Percentiles rank a stretch among this genome's conserved stretches.
phyloP scores from a whole-genome alignment of 2,797 vertebrate species.

The Anguilla pacifica region DNA sequence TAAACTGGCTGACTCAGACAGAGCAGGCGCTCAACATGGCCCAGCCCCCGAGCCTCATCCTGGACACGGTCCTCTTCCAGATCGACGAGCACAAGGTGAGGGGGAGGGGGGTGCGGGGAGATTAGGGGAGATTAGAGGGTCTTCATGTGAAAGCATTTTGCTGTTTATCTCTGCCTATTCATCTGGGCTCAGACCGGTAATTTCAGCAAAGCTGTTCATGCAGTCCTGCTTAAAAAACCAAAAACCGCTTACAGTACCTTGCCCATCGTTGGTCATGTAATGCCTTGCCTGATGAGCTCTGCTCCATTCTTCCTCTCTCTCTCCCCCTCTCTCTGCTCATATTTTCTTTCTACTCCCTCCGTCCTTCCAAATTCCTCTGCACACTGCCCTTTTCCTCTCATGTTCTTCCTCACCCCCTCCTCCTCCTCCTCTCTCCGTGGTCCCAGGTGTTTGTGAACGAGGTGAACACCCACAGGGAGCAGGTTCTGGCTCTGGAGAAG shows the following conservation, averaged over 20 bases:
- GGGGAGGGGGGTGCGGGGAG: not conserved
- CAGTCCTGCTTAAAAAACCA: not conserved
- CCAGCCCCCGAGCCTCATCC: slow-evolving; percentile 88
- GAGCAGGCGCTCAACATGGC: slow-evolving; percentile 94
- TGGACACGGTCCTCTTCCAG: slow-evolving; percentile 90
- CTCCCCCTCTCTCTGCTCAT: not conserved
- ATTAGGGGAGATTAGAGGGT: not conserved
- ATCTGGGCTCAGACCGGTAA: not conserved
- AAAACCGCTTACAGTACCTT: not conserved
- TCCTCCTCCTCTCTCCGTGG: not conserved
- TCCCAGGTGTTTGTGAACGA: slow-evolving; percentile 93
- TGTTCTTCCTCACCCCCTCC: not conserved
- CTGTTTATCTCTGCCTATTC: slow-evolving; percentile 5
- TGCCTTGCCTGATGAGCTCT: not conserved
- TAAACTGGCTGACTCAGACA: slow-evolving; percentile 96
- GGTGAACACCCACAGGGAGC: slow-evolving; percentile 93
- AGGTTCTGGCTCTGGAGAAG: slow-evolving; percentile 94
- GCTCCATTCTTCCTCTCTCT: not conserved
- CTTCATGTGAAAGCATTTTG: not conserved
- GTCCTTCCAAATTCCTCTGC: not conserved
- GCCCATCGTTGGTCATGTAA: not conserved
- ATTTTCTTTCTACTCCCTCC: not conserved
- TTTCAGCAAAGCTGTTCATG: not conserved
- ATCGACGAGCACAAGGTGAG: slow-evolving; percentile 97
- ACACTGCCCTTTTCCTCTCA: not conserved